Percentiles rank a stretch among this genome's conserved stretches.
Evolutionary conservation across 2,888 invertebrate species (phyloP).

Genomic region (Timandra comae): DNA sequence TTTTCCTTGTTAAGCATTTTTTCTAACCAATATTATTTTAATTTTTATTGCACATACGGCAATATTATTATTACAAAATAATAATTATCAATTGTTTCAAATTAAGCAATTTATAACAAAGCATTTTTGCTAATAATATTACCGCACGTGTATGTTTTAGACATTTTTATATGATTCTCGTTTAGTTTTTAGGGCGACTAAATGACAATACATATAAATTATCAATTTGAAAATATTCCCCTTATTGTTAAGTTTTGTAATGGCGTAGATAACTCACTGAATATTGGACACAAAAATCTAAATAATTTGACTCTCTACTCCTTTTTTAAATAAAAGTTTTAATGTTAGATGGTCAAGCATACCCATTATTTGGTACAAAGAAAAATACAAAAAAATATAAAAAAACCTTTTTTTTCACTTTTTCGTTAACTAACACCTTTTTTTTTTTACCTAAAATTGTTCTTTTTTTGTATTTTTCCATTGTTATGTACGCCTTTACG

Average conservation of each 20-base stretch:
- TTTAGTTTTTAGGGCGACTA: conserved; percentile 75
- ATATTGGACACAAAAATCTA: conserved; percentile 28
- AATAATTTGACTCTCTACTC: conserved; percentile 34
- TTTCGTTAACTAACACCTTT: conserved; percentile 3
- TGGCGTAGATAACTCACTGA: conserved; percentile 34
- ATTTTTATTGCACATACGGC: no score
- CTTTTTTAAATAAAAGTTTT: conserved; percentile 46
- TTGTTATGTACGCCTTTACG: conserved; percentile 31
- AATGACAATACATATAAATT: conserved; percentile 74
- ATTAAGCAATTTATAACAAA: no score
- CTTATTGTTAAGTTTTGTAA: conserved; percentile 42
- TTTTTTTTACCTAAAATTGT: conserved; percentile 20
- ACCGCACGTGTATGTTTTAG: conserved; percentile 26
- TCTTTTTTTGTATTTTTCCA: conserved; percentile 18
- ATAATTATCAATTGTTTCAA: no score
- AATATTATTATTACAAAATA: no score
- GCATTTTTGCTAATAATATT: conserved; percentile 6
- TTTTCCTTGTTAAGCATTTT: no score
- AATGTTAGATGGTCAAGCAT: conserved; percentile 37
- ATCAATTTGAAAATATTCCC: conserved; percentile 65
- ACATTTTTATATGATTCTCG: conserved; percentile 66
- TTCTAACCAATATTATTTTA: no score
- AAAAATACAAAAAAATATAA: conserved; percentile 13
- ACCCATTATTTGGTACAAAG: conserved; percentile 23
- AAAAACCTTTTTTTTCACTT: conserved; percentile 11